These are phyloP conservation scores for Drosophila paramelanica DNA, from an alignment of 2,888 invertebrate species.

Conservation along the genomic window DNA sequence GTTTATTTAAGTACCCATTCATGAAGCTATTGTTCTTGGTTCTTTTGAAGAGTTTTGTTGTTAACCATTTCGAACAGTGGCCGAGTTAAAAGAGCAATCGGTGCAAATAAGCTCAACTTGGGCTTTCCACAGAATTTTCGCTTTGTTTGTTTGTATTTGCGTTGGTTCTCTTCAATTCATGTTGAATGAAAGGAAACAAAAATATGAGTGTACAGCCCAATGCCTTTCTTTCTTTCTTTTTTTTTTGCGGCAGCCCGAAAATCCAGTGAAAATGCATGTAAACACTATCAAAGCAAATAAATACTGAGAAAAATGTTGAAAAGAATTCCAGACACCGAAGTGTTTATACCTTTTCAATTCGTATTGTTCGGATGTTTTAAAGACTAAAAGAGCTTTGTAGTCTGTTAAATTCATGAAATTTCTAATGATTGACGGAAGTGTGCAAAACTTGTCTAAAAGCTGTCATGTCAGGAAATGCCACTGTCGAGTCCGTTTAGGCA, in stretches of 20 bases:
- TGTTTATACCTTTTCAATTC: conserved; percentile 10
- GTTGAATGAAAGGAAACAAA: conserved; percentile 34
- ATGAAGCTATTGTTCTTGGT: background rate
- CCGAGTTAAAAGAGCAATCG: conserved; percentile 43
- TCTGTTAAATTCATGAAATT: background rate
- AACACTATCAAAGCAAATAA: conserved; percentile 58
- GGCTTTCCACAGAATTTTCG: conserved; percentile 22
- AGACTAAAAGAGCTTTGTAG: no score
- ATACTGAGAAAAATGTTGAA: conserved; percentile 25
- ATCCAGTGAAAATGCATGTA: conserved; percentile 42
- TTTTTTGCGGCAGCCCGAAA: conserved; percentile 21
- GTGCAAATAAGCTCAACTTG: conserved; percentile 35
- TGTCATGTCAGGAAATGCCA: background rate
- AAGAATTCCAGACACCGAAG: conserved; percentile 20
- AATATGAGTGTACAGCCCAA: conserved; percentile 18
- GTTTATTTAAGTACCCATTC: background rate
- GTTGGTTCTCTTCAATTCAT: conserved; percentile 26
- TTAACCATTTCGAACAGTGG: conserved; percentile 30
- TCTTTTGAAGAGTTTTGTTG: conserved; percentile 19
- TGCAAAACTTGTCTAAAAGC: background rate
- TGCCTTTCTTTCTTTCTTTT: conserved; percentile 1
- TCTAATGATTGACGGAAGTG: conserved; percentile 1
- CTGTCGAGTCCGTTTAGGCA: no score
- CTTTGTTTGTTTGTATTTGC: conserved; percentile 39
- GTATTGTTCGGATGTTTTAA: no score